Base-by-base conservation (phyloP, 2,113 vertebrate genomes). In the Percopsis transmontana region DNA sequence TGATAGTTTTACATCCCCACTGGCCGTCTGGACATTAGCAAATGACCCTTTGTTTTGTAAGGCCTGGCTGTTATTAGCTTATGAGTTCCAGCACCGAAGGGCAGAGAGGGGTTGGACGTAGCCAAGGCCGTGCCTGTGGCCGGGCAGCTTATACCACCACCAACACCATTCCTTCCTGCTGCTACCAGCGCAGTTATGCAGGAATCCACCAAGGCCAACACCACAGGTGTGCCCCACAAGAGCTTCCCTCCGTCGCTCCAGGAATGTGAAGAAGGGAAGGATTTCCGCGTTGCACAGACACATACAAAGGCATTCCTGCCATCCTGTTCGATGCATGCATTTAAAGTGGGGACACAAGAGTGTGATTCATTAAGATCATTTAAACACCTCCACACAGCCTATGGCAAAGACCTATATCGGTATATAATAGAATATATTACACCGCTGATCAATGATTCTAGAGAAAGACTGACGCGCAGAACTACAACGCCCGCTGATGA, bases 291-390 rank as follows among this genome's bases (percentile, higher is more conserved):
- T 66, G 87, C 76, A 67, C 75, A 79, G 80, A 84, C 76, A 72
- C n/a, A 76, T 87, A 87, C 81, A 84, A 79, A 86, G 67, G 76
- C 76, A 88, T 91, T 88, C 81, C 79, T 81, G 66, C 74, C 15
- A 80, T 79, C 76, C 66, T 70, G 73, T 70, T 77, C 73, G 71
- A 77, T 70, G 67, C 74, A 83, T 62, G 74, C 21, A 87, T 76
- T 77, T 66, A 72, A 60, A 60, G 68, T 2, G 11, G 79, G 74
- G 85, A 84, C 85, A 69, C 85, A 80, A 54, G 56, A 20, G 67
- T n/a, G 55, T 13, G 8, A 55, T 62, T 39, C 18, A 41, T 66
- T 19, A 16, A 19, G 62, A 48, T 62, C 62, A 74, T 70, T 70
- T 77, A 63, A 57, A 70, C 6, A 18, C 42, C 54, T 55, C 68